Conservation (phyloP, 2,797 vertebrate species). For the Monodelphis domestica region DNA sequence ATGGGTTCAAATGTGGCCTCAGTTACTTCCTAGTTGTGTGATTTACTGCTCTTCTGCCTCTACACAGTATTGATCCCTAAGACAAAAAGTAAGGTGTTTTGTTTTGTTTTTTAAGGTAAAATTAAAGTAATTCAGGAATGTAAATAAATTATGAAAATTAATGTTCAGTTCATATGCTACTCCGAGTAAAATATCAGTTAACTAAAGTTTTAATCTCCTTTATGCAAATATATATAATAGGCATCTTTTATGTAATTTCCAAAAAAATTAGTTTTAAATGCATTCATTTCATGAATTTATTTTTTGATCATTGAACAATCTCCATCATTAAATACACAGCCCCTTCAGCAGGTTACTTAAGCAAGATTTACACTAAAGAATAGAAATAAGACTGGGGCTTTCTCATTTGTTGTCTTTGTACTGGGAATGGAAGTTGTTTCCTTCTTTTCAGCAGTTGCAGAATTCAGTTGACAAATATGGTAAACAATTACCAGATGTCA, state of each 20-base stretch:
- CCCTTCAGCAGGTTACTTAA: not conserved
- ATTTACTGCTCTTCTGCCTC: too few species aligned
- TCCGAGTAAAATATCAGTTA: not conserved
- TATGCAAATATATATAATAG: not conserved
- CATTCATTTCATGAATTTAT: not conserved
- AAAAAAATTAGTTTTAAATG: not conserved
- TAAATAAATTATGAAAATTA: too few species aligned
- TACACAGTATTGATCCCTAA: too few species aligned
- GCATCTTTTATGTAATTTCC: not conserved
- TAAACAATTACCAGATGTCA: not conserved
- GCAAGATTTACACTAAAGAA: not conserved
- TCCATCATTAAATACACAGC: not conserved
- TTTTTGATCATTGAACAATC: not conserved
- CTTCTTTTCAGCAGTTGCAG: not conserved
- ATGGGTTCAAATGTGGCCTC: too few species aligned
- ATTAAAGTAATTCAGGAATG: too few species aligned
- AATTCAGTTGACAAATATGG: not conserved
- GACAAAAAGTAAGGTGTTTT: too few species aligned
- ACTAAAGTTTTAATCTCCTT: not conserved
- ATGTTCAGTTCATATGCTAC: too few species aligned
- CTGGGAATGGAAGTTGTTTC: too few species aligned
- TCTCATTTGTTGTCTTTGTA: not conserved
- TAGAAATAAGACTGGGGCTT: not conserved
- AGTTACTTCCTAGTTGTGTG: too few species aligned
- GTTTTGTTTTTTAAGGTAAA: too few species aligned